Conservation (phyloP, 2,113 vertebrate genomes). For the Labeo catla region DNA sequence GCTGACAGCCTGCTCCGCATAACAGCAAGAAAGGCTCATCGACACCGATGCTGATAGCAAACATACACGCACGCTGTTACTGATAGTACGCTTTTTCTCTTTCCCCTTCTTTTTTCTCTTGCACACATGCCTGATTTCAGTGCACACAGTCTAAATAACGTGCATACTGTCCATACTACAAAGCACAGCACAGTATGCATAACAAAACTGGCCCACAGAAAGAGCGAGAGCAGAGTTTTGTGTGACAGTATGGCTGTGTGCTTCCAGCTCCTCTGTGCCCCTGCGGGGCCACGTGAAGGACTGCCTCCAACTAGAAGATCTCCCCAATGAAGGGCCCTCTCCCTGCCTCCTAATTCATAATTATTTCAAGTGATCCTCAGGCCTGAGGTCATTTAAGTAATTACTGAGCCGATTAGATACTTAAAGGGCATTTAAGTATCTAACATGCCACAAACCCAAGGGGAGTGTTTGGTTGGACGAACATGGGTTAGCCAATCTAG, state of each 20-base stretch:
- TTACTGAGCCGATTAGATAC: conserved; percentile 65
- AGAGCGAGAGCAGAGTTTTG: conserved; percentile 33
- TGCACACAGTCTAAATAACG: background rate
- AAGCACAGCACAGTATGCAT: background rate
- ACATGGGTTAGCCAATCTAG: conserved; percentile 54
- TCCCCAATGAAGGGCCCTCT: conserved; percentile 53
- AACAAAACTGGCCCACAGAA: conserved; percentile 5
- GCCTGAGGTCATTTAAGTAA: conserved; percentile 66
- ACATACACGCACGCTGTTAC: conserved; percentile 41
- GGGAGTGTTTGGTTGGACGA: conserved; percentile 57
- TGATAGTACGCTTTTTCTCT: conserved; percentile 33
- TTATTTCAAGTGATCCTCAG: conserved; percentile 62
- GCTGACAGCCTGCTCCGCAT: conserved; percentile 56
- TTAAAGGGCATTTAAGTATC: conserved; percentile 63
- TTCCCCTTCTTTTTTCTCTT: background rate
- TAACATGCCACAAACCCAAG: conserved; percentile 49
- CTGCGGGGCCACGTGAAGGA: conserved; percentile 44
- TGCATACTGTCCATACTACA: background rate
- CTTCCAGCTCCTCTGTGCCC: conserved; percentile 41
- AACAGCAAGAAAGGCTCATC: conserved; percentile 53
- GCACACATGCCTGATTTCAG: conserved; percentile 3
- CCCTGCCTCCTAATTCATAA: conserved; percentile 61
- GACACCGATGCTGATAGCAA: conserved; percentile 33
- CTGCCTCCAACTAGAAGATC: conserved; percentile 57
- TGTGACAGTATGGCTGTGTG: conserved; percentile 13